phyloP scores from a whole-genome alignment of 2,888 invertebrate species.

The Parthenolecanium corni region DNA sequence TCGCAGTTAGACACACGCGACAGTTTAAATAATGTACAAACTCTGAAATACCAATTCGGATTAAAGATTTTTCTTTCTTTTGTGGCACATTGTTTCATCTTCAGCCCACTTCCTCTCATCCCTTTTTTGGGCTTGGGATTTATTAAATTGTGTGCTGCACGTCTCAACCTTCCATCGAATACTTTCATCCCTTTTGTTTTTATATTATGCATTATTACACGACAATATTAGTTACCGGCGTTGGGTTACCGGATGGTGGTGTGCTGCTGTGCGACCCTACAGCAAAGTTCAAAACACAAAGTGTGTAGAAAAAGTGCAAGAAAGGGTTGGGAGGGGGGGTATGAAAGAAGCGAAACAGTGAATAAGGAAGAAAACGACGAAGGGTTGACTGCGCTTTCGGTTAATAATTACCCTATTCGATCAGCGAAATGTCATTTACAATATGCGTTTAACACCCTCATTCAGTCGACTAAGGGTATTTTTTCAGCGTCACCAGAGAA shows the following conservation, averaged over 20 bases:
- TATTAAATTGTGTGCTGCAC: neutral
- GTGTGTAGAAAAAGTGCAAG: neutral
- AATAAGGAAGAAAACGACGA: no score
- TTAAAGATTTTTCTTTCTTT: no score
- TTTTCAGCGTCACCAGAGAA: no score
- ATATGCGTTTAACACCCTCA: constrained; percentile 23
- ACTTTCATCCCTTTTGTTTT: constrained; percentile 23
- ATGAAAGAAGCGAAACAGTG: no score
- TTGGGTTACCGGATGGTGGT: neutral
- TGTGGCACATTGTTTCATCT: no score
- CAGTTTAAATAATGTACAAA: no score
- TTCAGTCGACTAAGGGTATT: neutral
- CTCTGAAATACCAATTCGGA: no score
- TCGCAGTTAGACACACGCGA: no score
- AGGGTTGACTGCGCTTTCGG: constrained; percentile 5
- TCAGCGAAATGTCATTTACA: constrained; percentile 27
- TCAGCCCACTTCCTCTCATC: neutral
- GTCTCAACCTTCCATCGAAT: no score
- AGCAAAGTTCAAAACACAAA: no score
- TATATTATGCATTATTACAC: no score
- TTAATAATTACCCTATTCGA: constrained; percentile 26
- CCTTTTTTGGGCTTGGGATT: neutral
- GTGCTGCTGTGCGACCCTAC: no score
- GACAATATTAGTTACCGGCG: constrained; percentile 22
- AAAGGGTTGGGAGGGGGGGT: neutral